Evolutionary conservation across 2,113 vertebrate species (phyloP).

Genomic region (Atlantisia rogersi): DNA sequence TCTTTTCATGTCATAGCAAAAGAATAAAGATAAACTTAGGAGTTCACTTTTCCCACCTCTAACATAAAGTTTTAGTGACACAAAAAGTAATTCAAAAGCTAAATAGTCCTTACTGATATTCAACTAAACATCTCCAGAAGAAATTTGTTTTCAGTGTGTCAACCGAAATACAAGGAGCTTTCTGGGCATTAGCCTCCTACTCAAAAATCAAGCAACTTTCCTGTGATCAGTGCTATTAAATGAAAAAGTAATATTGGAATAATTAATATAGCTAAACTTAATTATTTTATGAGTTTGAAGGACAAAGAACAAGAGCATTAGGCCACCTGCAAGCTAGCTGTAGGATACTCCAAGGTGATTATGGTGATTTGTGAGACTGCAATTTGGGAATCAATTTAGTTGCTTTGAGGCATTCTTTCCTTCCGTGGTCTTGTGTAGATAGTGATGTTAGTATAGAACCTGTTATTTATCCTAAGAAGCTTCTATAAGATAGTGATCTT

Average conservation of each 20-base stretch:
- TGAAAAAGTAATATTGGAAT: background rate
- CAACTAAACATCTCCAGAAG: background rate
- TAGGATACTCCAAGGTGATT: background rate
- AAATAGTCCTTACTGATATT: background rate
- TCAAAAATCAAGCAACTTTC: background rate
- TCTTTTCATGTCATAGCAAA: background rate
- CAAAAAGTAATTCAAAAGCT: background rate
- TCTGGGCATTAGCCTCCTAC: background rate
- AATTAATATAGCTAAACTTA: background rate
- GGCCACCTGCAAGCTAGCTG: background rate
- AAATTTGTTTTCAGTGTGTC: background rate
- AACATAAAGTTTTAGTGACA: background rate
- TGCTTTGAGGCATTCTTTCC: background rate
- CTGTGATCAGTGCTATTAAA: background rate
- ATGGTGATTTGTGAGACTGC: background rate
- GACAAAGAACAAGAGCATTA: background rate
- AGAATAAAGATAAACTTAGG: fast-evolving
- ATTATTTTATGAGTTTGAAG: background rate
- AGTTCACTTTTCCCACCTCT: background rate
- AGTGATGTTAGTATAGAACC: background rate
- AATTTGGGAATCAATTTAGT: background rate
- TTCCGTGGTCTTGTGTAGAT: background rate
- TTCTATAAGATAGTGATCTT: background rate
- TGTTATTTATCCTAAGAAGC: background rate
- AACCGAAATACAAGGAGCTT: background rate